Evolutionary conservation across 2,888 invertebrate genomes (phyloP).

Genomic region (Tipula vernalis): DNA sequence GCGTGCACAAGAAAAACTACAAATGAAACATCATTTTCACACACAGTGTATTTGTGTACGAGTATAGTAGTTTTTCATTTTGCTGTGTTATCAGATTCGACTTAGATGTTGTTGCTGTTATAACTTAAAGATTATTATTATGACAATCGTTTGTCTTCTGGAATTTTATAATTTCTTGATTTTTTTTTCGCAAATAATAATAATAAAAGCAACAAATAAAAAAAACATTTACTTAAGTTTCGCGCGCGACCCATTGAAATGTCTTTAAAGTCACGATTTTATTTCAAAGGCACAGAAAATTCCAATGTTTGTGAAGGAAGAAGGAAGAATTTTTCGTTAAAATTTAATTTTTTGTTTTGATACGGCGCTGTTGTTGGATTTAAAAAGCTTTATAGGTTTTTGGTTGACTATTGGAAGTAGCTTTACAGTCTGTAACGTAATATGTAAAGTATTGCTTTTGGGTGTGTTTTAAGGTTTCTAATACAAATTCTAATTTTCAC

Average conservation of each 20-base stretch:
- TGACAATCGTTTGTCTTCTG: neutral
- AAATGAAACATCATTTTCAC: neutral
- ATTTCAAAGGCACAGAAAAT: neutral
- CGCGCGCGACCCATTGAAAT: conserved; percentile 4
- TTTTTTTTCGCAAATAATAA: neutral
- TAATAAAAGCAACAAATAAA: neutral
- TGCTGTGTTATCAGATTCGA: neutral
- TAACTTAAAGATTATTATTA: neutral
- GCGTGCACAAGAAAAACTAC: neutral
- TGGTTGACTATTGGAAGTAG: neutral
- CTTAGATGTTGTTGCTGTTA: neutral
- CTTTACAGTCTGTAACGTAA: neutral
- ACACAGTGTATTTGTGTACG: neutral
- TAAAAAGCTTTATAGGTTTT: neutral
- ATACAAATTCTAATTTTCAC: neutral
- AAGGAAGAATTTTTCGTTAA: neutral
- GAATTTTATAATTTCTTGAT: neutral
- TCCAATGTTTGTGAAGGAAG: neutral
- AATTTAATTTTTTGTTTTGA: neutral
- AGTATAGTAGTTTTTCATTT: neutral
- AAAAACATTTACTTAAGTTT: neutral
- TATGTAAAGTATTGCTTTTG: too few species aligned
- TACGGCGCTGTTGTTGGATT: neutral
- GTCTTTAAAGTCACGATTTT: conserved; percentile 4
- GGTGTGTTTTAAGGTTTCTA: neutral